phyloP scores from a whole-genome alignment of 2,888 invertebrate genomes.

The Andrena dorsata region DNA sequence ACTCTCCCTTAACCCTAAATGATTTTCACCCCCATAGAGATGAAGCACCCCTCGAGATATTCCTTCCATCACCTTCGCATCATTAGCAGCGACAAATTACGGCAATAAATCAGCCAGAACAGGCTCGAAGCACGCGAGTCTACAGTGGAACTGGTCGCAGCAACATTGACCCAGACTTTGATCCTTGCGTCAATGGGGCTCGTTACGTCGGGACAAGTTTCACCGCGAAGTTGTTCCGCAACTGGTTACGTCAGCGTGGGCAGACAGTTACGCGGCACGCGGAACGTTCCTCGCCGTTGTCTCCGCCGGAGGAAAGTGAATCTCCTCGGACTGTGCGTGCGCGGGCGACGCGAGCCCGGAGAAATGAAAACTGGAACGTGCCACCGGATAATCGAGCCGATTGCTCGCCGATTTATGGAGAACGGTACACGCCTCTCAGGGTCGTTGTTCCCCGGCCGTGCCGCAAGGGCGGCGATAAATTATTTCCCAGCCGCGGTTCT shows the following conservation, averaged over 20 bases:
- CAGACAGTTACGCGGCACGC: constrained; percentile 66
- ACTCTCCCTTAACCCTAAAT: too few relatives aligned
- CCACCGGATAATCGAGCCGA: constrained; percentile 57
- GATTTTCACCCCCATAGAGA: too few relatives aligned
- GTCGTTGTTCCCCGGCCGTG: constrained; percentile 49
- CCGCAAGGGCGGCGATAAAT: constrained; percentile 53
- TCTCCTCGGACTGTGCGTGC: constrained; percentile 34
- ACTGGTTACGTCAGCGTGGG: constrained; percentile 69
- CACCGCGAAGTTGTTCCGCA: constrained; percentile 64
- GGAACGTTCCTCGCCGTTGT: constrained; percentile 46
- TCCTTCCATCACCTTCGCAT: neutral
- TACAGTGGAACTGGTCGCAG: constrained; percentile 37
- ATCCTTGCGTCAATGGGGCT: constrained; percentile 50
- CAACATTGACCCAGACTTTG: constrained; percentile 73
- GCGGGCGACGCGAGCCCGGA: constrained; percentile 8
- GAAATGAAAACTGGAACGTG: constrained; percentile 52
- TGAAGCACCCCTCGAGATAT: too few relatives aligned
- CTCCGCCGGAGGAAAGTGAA: constrained; percentile 68
- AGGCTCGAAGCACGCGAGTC: constrained; percentile 23
- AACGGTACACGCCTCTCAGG: constrained; percentile 41
- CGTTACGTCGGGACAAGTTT: constrained; percentile 73
- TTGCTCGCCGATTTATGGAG: constrained; percentile 44
- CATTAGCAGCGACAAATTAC: constrained; percentile 20
- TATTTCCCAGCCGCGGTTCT: constrained; percentile 43
- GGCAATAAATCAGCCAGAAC: constrained; percentile 46